A percentile compares a stretch with the other conserved stretches of the same genome.
Evolutionary conservation across 2,888 invertebrate species (phyloP).

Genomic region (Zhengitettix transpicula): DNA sequence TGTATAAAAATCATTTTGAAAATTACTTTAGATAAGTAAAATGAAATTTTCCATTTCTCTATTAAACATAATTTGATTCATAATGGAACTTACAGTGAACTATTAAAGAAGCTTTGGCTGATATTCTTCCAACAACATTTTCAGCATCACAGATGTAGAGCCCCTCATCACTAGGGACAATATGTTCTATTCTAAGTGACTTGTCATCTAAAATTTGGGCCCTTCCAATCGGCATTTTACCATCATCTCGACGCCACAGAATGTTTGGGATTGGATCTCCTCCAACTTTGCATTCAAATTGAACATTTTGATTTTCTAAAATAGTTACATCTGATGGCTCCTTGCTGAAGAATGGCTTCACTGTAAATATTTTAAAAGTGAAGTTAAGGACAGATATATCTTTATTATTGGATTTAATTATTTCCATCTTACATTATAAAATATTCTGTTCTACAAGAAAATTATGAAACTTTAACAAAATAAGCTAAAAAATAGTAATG

Average conservation of each 20-base stretch:
- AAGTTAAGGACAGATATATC: too few relatives aligned
- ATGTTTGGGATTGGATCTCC: conserved; percentile 84
- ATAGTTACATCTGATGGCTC: conserved; percentile 77
- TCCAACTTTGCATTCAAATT: conserved; percentile 76
- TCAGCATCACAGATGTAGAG: conserved; percentile 80
- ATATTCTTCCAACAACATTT: conserved; percentile 73
- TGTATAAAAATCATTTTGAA: too few relatives aligned
- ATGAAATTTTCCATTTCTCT: too few relatives aligned
- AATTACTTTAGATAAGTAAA: too few relatives aligned
- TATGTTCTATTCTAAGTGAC: conserved; percentile 66
- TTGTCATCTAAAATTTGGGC: conserved; percentile 56
- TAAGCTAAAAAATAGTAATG: too few relatives aligned
- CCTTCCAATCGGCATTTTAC: conserved; percentile 65
- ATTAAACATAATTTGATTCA: too few relatives aligned
- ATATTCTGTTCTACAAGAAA: too few relatives aligned
- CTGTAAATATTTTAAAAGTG: conserved; percentile 29
- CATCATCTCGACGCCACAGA: conserved; percentile 75
- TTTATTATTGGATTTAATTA: too few relatives aligned
- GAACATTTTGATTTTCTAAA: conserved; percentile 65
- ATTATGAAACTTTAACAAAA: too few relatives aligned
- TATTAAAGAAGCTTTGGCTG: conserved; percentile 68
- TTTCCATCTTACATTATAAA: too few relatives aligned
- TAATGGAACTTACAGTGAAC: conserved; percentile 59
- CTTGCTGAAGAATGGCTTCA: conserved; percentile 77
- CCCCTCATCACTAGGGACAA: conserved; percentile 70